Evolutionary conservation across 2,113 vertebrate species (phyloP), one percentile per base, ranked within the genome.

Genomic region (Sturnus vulgaris): DNA sequence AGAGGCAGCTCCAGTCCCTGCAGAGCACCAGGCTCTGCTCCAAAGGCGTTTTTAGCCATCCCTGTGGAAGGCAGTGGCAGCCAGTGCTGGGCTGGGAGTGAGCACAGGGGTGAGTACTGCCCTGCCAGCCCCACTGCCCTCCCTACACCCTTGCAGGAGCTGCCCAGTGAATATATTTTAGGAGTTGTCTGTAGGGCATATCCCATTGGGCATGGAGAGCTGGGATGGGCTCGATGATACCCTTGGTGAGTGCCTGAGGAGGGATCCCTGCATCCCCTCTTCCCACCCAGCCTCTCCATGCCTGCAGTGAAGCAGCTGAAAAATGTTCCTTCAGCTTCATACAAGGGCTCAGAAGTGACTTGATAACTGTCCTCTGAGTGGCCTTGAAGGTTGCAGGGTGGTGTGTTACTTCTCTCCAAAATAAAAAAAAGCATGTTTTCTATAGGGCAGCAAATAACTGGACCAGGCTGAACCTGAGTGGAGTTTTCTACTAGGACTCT

Each of bases 11-110:
- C 12, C 0, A 8, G 37, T 83, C 85, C 83, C 85, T 95, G 87
- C 91, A 82, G 90, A 0, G 16, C 46, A n/a, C 23, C 92, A 88
- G 92, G 88, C 96, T 92, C 65, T 63, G 70, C 89, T 95, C 92
- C 93, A 95, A 25, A 56, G 78, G 52, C 4, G 0, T 68, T 96
- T 91, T 88, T 78, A 93, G 60, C 71, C 44, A 10, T 56, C 47
- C 3, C 68, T 37, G 50, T 0, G 11, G 70, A 52, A 78, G 56
- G 68, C 27, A 39, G 63, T 10, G n/a, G 53, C 66, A 25, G 49
- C 42, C 90, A 44, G 80, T 1, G 0, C 65, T 39, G 81, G 46
- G 53, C 66, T 80, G 82, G 50, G 71, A 82, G 53, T 0, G 0
- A 53, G 60, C 35, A 65, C 27, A 3, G 27, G 52, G 80, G 64